Conservation (phyloP, 2,888 invertebrate species). For the Catocala nupta region DNA sequence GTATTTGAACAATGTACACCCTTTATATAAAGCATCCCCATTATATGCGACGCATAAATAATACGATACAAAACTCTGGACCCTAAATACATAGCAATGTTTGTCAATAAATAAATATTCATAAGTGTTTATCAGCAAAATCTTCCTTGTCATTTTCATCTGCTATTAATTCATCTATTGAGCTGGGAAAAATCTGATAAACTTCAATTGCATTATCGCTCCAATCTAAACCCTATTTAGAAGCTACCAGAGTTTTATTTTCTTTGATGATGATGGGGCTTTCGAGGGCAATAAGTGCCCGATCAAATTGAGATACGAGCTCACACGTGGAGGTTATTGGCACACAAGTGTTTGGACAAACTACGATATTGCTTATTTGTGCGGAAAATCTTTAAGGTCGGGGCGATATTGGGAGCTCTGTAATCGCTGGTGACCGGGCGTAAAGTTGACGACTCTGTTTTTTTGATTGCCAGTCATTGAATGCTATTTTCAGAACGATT, state of each 20-base stretch:
- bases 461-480: constrained; percentile 19
- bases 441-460: constrained; percentile 34
- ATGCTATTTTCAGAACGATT: neutral
- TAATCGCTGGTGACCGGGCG: constrained; percentile 38
- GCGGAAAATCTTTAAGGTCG: constrained; percentile 69
- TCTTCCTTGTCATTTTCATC: constrained; percentile 70
- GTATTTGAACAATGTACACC: too few relatives aligned
- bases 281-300: constrained; percentile 68
- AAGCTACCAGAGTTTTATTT: constrained; percentile 23
- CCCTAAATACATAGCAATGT: constrained; percentile 31
- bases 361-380: constrained; percentile 82
- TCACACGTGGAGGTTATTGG: constrained; percentile 84
- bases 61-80: constrained; percentile 12
- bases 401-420: constrained; percentile 46
- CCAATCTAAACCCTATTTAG: constrained; percentile 33
- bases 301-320: constrained; percentile 83
- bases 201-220: constrained; percentile 29
- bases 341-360: constrained; percentile 83
- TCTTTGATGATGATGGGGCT: constrained; percentile 36
- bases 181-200: constrained; percentile 61
- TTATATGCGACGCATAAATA: constrained; percentile 9
- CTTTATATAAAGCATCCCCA: neutral
- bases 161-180: constrained; percentile 75
- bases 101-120: constrained; percentile 53
- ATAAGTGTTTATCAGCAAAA: constrained; percentile 55